Evolutionary conservation across 2,113 vertebrate genomes (phyloP).

Genomic region (Datnioides undecimradiatus): DNA sequence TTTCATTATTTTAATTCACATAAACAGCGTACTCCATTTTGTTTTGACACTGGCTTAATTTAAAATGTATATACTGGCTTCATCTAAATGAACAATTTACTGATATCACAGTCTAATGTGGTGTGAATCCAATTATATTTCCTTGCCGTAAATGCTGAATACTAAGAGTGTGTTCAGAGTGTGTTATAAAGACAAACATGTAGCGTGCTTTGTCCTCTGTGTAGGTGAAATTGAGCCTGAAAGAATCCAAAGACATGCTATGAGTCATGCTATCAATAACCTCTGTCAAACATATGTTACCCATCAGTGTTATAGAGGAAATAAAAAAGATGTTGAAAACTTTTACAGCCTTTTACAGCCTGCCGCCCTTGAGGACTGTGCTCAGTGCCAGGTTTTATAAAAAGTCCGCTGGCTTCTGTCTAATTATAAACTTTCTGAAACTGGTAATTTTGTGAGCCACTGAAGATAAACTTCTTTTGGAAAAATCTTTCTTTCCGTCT

Average conservation of each 20-base stretch:
- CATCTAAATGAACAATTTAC: neutral
- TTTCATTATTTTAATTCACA: neutral
- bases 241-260: conserved; percentile 27
- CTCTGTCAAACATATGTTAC: conserved; percentile 56
- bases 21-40: conserved; percentile 3
- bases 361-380: conserved; percentile 39
- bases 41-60: conserved; percentile 19
- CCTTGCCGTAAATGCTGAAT: neutral
- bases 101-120: neutral
- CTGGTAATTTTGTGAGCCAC: conserved; percentile 62
- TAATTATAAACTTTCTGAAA: conserved; percentile 69
- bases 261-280: conserved; percentile 10
- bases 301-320: conserved; percentile 53
- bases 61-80: conserved; percentile 1
- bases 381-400: conserved; percentile 52
- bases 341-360: conserved; percentile 43
- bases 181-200: neutral
- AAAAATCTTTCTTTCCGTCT: neutral
- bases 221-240: neutral
- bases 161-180: neutral
- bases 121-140: conserved; percentile 9
- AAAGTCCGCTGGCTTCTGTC: conserved; percentile 45
- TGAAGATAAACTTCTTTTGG: conserved; percentile 55
- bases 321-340: conserved; percentile 45
- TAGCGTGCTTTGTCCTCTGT: neutral